Conservation (phyloP, 2,113 vertebrate genomes). For the Leuciscus idus region DNA sequence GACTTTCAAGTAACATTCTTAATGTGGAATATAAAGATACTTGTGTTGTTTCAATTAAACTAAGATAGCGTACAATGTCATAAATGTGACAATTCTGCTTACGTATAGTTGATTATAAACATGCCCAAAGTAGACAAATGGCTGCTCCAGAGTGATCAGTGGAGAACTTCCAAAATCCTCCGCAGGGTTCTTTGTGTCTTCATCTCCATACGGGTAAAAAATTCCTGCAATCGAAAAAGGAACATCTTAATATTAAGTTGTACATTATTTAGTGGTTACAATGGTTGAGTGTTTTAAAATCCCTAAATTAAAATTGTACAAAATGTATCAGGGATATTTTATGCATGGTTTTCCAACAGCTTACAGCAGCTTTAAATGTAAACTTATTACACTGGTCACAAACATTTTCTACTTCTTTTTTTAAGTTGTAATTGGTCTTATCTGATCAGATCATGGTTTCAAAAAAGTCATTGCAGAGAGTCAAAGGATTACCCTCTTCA, state of each 20-base stretch:
- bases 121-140: constrained; percentile 9
- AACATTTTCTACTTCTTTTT: too few relatives aligned
- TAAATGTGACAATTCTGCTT: neutral
- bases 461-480: neutral
- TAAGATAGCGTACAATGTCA: too few relatives aligned
- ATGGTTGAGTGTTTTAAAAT: too few relatives aligned
- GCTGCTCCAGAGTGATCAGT: neutral
- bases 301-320: too few relatives aligned
- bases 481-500: constrained; percentile 20
- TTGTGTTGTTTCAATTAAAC: neutral
- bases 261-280: too few relatives aligned
- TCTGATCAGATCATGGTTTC: neutral
- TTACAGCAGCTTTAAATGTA: too few relatives aligned
- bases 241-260: too few relatives aligned
- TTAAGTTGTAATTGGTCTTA: too few relatives aligned
- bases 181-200: neutral
- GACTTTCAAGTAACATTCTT: neutral
- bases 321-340: too few relatives aligned
- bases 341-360: too few relatives aligned
- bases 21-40: too few relatives aligned
- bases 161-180: neutral
- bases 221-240: neutral
- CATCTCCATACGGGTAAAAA: neutral
- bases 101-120: neutral
- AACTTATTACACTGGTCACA: too few relatives aligned